Evolutionary conservation across 2,888 invertebrate species (phyloP).

Genomic region (Agrochola lychnidis): DNA sequence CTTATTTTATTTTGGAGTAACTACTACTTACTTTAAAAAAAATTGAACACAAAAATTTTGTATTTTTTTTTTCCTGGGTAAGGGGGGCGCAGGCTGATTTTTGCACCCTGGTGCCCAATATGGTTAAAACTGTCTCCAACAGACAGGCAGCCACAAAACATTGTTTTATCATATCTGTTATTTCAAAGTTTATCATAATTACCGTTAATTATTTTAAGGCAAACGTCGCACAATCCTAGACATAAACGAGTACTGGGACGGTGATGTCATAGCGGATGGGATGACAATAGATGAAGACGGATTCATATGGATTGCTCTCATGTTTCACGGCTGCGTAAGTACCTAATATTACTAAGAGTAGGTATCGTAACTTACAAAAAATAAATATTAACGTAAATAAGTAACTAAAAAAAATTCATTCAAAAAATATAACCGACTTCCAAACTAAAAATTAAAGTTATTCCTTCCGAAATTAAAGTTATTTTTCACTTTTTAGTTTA

Average conservation of each 20-base stretch:
- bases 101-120: too few relatives aligned
- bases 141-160: not conserved
- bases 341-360: not conserved
- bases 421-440: too few relatives aligned
- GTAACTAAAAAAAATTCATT: too few relatives aligned
- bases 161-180: not conserved
- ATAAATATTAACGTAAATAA: not conserved
- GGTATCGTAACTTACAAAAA: not conserved
- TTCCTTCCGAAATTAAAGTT: too few relatives aligned
- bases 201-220: constrained; percentile 25
- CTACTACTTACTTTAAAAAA: too few relatives aligned
- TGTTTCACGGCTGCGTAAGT: constrained; percentile 89
- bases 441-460: too few relatives aligned
- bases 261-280: constrained; percentile 85
- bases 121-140: not conserved
- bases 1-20: too few relatives aligned
- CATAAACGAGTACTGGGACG: constrained; percentile 74
- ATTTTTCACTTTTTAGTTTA: too few relatives aligned
- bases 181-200: not conserved
- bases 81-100: too few relatives aligned
- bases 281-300: constrained; percentile 94
- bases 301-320: constrained; percentile 93
- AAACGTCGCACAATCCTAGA: constrained; percentile 84
- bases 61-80: too few relatives aligned
- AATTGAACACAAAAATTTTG: too few relatives aligned